Conservation (phyloP, 1,140 invertebrate species). For the Dolichoris vasculosae region DNA sequence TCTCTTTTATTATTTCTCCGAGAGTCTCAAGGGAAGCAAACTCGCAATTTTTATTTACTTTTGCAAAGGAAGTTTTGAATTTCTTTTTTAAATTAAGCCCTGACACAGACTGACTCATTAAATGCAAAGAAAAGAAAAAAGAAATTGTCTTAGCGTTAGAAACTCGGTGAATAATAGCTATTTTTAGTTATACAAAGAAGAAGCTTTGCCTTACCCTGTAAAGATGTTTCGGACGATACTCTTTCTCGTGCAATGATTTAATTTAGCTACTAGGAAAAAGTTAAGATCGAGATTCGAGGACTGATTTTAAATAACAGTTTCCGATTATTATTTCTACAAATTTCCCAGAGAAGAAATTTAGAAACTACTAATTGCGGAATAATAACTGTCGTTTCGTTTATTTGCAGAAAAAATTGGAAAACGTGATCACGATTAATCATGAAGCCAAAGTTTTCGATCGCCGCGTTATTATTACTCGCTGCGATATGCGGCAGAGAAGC, state of each 20-base stretch:
- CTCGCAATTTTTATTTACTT: slow-evolving; percentile 5
- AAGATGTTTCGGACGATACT: background rate
- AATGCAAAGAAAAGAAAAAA: background rate
- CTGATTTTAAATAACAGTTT: background rate
- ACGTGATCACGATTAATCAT: slow-evolving; percentile 9
- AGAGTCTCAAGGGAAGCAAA: background rate
- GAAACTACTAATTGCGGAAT: background rate
- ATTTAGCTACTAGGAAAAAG: background rate
- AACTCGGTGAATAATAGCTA: slow-evolving; percentile 10
- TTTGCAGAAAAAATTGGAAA: background rate
- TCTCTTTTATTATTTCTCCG: background rate
- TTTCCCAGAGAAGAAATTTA: no score
- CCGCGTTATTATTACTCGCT: background rate
- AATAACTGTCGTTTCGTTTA: background rate
- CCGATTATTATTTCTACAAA: no score
- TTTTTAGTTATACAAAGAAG: slow-evolving; percentile 13
- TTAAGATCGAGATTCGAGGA: background rate
- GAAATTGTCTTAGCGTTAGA: background rate
- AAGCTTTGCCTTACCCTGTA: background rate
- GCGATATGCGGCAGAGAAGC: background rate
- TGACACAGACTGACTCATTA: background rate
- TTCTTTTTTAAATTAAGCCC: background rate
- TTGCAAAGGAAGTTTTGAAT: slow-evolving; percentile 11
- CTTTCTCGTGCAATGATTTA: background rate
- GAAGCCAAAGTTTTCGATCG: slow-evolving; percentile 38